These are phyloP conservation scores for Heterohyrax brucei DNA, from an alignment of 2,797 vertebrate species.

Conservation along the genomic window DNA sequence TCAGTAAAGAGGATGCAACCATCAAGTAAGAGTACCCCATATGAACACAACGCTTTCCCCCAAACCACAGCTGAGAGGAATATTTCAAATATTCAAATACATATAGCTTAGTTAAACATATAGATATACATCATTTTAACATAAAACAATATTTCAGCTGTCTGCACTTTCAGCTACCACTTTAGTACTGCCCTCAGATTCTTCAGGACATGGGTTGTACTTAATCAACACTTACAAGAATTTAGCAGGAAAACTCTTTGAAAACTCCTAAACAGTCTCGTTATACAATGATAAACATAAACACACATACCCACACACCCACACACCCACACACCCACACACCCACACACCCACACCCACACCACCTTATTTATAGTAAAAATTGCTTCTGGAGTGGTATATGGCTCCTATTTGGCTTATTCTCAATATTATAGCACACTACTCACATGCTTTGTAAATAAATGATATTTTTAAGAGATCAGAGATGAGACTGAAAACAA, in stretches of 20 bases:
- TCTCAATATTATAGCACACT: slow-evolving; percentile 34
- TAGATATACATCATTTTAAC: background rate
- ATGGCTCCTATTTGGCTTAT: slow-evolving; percentile 43
- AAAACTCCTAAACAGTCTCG: slow-evolving; percentile 2
- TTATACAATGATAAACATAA: background rate
- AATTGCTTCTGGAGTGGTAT: slow-evolving; percentile 28
- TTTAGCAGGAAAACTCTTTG: background rate
- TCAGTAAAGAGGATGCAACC: background rate
- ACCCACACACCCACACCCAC: background rate
- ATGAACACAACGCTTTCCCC: background rate
- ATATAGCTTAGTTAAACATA: slow-evolving; percentile 55
- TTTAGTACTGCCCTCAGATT: slow-evolving; percentile 21
- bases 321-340: background rate
- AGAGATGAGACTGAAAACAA: slow-evolving; percentile 58
- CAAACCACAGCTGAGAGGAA: background rate
- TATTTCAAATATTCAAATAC: slow-evolving; percentile 64
- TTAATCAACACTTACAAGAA: slow-evolving; percentile 57
- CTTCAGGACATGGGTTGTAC: background rate
- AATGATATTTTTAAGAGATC: slow-evolving; percentile 33
- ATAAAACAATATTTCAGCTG: slow-evolving; percentile 62
- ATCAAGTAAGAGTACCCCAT: background rate
- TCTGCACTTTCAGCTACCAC: slow-evolving; percentile 45
- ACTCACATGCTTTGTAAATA: slow-evolving; percentile 40
- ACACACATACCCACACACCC: background rate
- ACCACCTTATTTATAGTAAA: slow-evolving; percentile 7